Evolutionary conservation across 2,113 vertebrate genomes (phyloP), one percentile per base, ranked within the genome.

Genomic region (Callorhinus ursinus): DNA sequence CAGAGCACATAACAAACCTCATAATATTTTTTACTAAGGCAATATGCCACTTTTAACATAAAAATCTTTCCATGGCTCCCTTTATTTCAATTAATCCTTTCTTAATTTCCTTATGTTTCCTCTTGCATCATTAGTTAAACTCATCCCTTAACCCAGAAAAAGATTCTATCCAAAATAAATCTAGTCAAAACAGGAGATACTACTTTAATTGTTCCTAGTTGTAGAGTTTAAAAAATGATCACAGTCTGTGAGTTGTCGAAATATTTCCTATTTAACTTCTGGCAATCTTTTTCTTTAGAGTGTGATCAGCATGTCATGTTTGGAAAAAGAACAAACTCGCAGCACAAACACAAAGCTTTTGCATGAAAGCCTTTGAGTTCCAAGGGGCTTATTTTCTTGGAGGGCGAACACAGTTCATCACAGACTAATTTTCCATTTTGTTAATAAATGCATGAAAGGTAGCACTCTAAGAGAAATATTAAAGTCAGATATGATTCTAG

Each of bases 381-480:
- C 92, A 31, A 93, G 86, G 88, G 74, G 19, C 67, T 96, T 98
- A 95, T 97, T 97, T 98, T 96, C 97, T 97, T 95, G 88, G 97
- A 98, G 96, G 96, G 46, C 97, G 89, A 98, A 92, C 39, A 95
- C 28, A 97, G 95, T 96, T 98, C 96, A 98, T 61, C 83, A 91
- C 61, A 95, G 67, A 82, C 83, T 85, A 97, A 95, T 95, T 95
- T 94, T 97, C 67, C 83, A 97, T 97, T 97, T 98, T 96, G 90
- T 96, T 98, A 98, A 98, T 98, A 98, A 97, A 97, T 95, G 90
- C 96, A 97, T 22, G 85, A 61, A 88, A 82, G 42, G 31, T 95
- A 96, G 88, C 31, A 24, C 0, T 61, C 36, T 97, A 97, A 97
- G 59, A 91, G 51, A 95, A 72, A 82, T 87, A 98, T 96, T 95